phyloP scores from a whole-genome alignment of 2,888 invertebrate species.

The Dione vanillae region DNA sequence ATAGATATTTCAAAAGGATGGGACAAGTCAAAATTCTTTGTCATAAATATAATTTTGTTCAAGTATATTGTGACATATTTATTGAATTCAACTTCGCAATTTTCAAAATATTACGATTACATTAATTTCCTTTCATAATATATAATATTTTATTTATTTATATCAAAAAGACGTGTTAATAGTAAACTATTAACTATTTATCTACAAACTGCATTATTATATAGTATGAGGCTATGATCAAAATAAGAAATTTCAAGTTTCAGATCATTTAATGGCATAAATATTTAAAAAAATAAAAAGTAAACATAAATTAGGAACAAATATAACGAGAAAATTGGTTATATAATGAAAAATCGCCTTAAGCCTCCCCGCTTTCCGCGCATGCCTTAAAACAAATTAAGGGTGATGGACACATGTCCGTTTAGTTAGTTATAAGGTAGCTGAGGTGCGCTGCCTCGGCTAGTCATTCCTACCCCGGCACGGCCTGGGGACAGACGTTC shows the following conservation, averaged over 20 bases:
- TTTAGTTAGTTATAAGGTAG: constrained; percentile 58
- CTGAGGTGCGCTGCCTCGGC: constrained; percentile 51
- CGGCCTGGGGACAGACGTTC: constrained; percentile 62
- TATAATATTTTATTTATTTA: too few relatives aligned
- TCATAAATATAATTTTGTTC: too few relatives aligned
- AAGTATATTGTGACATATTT: too few relatives aligned
- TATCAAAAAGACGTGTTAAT: too few relatives aligned
- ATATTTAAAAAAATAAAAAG: background rate
- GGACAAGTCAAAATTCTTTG: background rate
- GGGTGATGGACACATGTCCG: constrained; percentile 59
- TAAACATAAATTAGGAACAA: background rate
- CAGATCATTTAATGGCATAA: background rate
- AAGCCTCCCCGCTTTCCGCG: constrained; percentile 47
- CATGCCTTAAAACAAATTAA: constrained; percentile 59
- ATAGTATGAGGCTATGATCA: background rate
- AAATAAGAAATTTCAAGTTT: background rate
- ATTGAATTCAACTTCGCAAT: background rate
- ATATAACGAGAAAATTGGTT: background rate
- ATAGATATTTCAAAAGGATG: background rate
- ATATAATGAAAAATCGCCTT: constrained; percentile 29
- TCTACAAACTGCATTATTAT: too few relatives aligned
- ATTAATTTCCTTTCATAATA: too few relatives aligned
- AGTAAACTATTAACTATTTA: too few relatives aligned
- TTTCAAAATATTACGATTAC: background rate
- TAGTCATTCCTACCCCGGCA: constrained; percentile 67